Base-by-base conservation (phyloP, 2,888 invertebrate species). In the Drosophila niveifrons region DNA sequence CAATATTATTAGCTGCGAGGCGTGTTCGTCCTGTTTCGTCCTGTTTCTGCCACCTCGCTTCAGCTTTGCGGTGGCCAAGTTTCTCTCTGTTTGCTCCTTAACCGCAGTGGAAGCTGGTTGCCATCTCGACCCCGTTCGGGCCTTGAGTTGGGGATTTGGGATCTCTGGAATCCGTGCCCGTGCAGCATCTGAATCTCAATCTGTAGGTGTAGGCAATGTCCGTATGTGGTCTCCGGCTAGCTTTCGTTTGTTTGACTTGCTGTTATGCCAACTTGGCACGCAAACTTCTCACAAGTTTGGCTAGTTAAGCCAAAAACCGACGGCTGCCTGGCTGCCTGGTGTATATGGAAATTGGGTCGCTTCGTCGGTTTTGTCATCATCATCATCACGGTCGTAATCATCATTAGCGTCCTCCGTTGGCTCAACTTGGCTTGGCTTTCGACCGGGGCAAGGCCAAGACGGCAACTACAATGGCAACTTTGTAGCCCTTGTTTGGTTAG, bases 321-420 rank as follows among this genome's bases (percentile, higher is more conserved):
- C 68, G 78, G 62, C 71, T 80, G 78, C 59, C 71, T 80, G 34
- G 31, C 34, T 34, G 36, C 11, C 36, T n/a, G 85, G 57, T 67
- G 75, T 72, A 85, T 81, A 83, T 85, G 83, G 83, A 84, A 84
- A 85, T 83, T 85, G 85, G 83, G 85, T 75, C 79, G 78, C 11
- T 51, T 56, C 65, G 63, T 57, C 70, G 44, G 61, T 62, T 53
- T 62, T 58, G 57, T 65, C 31, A 39, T 47, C 48, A 23, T 36
- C 34, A 34, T 63, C 52, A 46, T 46, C 43, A 65, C n/a, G n/a
- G 57, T 65, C 31, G 31, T 48, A 44, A 23, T 36, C 34, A 34
- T 63, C 52, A 43, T 46, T 39, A 65, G 17, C 47, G 55, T 39
- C 43, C 34, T 39, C 57, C 18, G 23, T 31, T 44, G 39, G 44